Evolutionary conservation across 2,113 vertebrate species (phyloP).

Genomic region (Sus scrofa): T2T-Sscrofa CM000820.6:61402001-61402500

Average conservation of each 20-base stretch:
- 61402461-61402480: background rate
- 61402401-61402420: background rate
- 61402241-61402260: background rate
- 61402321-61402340: constrained; percentile 74
- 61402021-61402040: background rate
- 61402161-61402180: background rate
- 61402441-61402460: constrained; percentile 28
- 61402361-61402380: background rate
- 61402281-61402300: background rate
- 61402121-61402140: background rate
- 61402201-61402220: background rate
- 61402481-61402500: background rate
- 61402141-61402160: background rate
- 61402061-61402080: constrained; percentile 1
- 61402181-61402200: background rate
- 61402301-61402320: background rate
- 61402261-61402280: background rate
- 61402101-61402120: background rate
- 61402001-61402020: background rate
- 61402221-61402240: background rate
- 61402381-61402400: background rate
- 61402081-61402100: constrained; percentile 39
- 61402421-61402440: constrained; percentile 22
- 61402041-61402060: background rate
- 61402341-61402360: background rate